Conservation (phyloP, 2,113 vertebrate species). For the Carassius carassius region DNA sequence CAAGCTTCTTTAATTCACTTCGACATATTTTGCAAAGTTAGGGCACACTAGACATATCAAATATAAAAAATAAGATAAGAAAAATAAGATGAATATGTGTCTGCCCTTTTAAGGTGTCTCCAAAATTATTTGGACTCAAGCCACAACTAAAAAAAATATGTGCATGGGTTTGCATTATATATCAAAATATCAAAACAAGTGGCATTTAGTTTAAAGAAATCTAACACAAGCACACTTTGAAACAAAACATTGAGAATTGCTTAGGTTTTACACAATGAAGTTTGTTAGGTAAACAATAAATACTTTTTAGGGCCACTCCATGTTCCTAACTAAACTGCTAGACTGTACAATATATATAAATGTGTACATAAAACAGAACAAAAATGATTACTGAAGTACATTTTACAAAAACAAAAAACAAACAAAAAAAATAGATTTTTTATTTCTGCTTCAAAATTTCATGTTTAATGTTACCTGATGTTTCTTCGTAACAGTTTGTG, state of each 20-base stretch:
- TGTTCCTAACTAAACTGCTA: too few relatives aligned
- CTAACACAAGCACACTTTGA: background rate
- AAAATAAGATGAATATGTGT: background rate
- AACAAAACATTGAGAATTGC: background rate
- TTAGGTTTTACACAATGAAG: too few relatives aligned
- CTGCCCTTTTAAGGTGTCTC: background rate
- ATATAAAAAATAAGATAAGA: too few relatives aligned
- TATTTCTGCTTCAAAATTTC: too few relatives aligned
- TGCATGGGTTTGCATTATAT: background rate
- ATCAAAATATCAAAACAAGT: background rate
- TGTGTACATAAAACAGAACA: too few relatives aligned
- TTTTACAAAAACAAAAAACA: too few relatives aligned
- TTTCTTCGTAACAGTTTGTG: too few relatives aligned
- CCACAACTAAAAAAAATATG: background rate
- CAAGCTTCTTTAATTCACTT: background rate
- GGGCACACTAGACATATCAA: too few relatives aligned
- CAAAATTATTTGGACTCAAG: background rate
- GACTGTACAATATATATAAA: too few relatives aligned
- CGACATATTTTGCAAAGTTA: background rate
- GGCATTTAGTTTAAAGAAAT: background rate
- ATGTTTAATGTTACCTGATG: too few relatives aligned
- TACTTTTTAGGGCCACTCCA: background rate
- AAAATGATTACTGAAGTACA: too few relatives aligned
- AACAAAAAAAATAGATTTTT: too few relatives aligned
- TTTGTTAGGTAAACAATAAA: background rate